A percentile compares a stretch with the other conserved stretches of the same genome.
phyloP scores from a whole-genome alignment of 2,113 vertebrate species.

The Cyanoderma ruficeps region DNA sequence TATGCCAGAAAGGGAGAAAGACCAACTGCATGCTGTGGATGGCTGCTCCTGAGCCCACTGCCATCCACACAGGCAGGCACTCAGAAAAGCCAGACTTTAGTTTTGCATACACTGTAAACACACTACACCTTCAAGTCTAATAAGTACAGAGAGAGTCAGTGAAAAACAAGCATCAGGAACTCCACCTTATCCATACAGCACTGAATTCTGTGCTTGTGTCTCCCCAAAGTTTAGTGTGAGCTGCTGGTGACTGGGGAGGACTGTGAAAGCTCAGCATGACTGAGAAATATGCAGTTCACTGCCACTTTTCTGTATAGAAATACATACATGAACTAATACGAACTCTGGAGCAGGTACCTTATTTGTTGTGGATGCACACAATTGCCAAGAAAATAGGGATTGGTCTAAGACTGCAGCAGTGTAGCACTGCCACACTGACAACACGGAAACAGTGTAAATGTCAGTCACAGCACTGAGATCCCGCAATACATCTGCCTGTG shows the following conservation, averaged over 20 bases:
- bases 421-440: neutral
- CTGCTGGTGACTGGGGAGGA: neutral
- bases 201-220: neutral
- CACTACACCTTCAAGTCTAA: neutral
- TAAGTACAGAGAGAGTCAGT: neutral
- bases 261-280: neutral
- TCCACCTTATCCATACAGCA: neutral
- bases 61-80: neutral
- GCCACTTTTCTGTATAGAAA: neutral
- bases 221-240: neutral
- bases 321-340: neutral
- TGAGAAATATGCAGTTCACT: neutral
- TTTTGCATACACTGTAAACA: neutral
- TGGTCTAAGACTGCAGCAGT: neutral
- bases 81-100: neutral
- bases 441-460: neutral
- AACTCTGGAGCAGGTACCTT: neutral
- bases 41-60: neutral
- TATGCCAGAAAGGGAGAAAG: neutral
- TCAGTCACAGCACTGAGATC: neutral
- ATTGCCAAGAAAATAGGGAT: neutral
- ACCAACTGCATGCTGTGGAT: neutral
- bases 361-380: neutral
- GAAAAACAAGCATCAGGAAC: neutral
- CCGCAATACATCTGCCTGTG: neutral